A percentile compares a stretch with the other conserved stretches of the same genome.
phyloP scores from a whole-genome alignment of 2,113 vertebrate genomes.

The Baryphthengus martii region DNA sequence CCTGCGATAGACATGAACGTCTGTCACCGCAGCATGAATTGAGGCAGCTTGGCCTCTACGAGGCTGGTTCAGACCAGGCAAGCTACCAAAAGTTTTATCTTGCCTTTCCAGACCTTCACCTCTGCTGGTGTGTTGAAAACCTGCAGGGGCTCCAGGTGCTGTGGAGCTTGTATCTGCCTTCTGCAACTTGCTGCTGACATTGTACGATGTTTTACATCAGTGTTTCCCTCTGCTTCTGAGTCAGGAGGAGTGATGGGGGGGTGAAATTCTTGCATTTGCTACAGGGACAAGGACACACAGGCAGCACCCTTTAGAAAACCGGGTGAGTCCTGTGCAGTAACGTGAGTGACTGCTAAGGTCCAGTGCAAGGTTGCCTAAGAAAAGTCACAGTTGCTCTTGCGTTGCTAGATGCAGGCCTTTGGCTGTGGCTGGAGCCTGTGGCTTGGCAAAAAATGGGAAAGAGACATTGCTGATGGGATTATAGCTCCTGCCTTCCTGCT shows the following conservation, averaged over 20 bases:
- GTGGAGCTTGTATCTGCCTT: neutral
- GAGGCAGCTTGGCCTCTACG: neutral
- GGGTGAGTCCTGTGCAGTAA: neutral
- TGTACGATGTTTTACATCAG: neutral
- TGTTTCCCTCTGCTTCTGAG: neutral
- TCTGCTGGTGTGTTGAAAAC: neutral
- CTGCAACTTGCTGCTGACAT: neutral
- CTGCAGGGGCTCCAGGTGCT: neutral
- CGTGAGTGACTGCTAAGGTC: neutral
- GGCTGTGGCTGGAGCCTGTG: neutral
- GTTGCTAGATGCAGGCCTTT: neutral
- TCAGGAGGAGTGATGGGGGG: neutral
- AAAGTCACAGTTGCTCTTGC: neutral
- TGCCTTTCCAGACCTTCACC: neutral
- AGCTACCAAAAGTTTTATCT: neutral
- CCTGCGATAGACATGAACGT: neutral
- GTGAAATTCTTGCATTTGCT: accelerated
- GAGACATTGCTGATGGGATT: neutral
- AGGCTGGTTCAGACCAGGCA: neutral
- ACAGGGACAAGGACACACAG: neutral
- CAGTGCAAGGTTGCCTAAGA: neutral
- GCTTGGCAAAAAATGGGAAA: neutral
- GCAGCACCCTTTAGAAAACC: neutral
- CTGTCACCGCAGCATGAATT: neutral
- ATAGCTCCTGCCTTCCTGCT: neutral